Conservation (phyloP, 2,797 vertebrate species). For the Ceyx erithaca region DNA sequence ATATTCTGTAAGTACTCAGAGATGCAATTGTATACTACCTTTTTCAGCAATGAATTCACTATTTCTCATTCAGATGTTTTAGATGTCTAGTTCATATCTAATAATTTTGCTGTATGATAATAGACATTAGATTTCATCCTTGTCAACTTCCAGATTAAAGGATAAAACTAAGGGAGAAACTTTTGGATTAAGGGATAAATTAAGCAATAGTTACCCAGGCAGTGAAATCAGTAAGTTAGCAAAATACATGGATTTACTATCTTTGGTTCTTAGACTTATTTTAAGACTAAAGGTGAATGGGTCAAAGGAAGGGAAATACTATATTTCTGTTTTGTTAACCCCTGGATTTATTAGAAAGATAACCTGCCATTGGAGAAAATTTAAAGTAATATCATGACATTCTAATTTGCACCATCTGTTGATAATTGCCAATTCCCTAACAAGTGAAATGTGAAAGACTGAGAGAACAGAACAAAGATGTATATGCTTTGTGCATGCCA, state of each 20-base stretch:
- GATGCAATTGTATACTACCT: background rate
- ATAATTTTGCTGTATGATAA: background rate
- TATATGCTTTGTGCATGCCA: background rate
- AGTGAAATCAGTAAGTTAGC: background rate
- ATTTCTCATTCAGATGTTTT: background rate
- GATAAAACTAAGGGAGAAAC: background rate
- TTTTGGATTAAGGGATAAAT: slow-evolving; percentile 16
- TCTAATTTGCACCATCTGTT: slow-evolving; percentile 64
- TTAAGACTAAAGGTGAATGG: slow-evolving; percentile 15
- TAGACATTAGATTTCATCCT: background rate
- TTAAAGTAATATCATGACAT: slow-evolving; percentile 32
- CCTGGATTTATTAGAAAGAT: slow-evolving; percentile 49
- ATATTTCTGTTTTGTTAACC: slow-evolving; percentile 57
- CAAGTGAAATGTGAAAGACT: slow-evolving; percentile 41
- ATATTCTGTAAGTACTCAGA: background rate
- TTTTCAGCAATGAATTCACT: background rate
- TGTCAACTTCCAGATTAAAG: background rate
- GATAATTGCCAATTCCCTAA: slow-evolving; percentile 34
- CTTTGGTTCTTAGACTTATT: background rate
- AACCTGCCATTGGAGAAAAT: slow-evolving; percentile 37
- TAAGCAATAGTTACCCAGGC: background rate
- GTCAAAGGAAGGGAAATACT: slow-evolving; percentile 44
- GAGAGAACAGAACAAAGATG: background rate
- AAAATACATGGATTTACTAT: background rate
- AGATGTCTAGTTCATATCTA: background rate